Evolutionary conservation across 2,113 vertebrate genomes (phyloP).

Genomic region (Stegastes partitus): DNA sequence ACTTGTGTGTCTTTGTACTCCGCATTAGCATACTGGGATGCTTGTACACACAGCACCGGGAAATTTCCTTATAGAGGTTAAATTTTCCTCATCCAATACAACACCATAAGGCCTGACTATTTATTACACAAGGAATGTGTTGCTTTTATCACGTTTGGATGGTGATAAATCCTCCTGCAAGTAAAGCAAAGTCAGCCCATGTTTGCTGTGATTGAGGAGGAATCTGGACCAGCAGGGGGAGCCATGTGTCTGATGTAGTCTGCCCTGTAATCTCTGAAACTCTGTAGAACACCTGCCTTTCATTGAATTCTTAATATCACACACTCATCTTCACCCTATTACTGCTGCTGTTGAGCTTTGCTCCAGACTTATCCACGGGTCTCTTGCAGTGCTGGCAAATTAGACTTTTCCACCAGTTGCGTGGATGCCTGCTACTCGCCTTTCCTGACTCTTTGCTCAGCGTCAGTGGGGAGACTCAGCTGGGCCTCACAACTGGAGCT

Average conservation of each 20-base stretch:
- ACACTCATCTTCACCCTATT: slow-evolving; percentile 16
- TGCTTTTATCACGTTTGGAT: not conserved
- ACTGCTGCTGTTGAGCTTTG: not conserved
- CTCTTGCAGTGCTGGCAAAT: not conserved
- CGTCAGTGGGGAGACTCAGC: slow-evolving; percentile 16
- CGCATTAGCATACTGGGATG: too few relatives aligned
- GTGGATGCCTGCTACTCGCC: slow-evolving; percentile 21
- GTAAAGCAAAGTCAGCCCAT: not conserved
- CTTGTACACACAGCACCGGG: too few relatives aligned
- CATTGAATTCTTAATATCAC: not conserved
- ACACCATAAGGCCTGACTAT: not conserved
- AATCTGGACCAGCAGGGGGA: slow-evolving; percentile 65
- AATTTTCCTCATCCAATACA: not conserved
- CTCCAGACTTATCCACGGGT: slow-evolving; percentile 11
- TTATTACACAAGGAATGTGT: too few relatives aligned
- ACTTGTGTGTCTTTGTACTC: too few relatives aligned
- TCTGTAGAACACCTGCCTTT: slow-evolving; percentile 2
- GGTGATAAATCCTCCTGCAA: not conserved
- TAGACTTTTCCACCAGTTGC: slow-evolving; percentile 18
- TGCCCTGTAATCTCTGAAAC: not conserved
- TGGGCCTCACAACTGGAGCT: slow-evolving; percentile 16
- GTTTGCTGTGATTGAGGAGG: not conserved
- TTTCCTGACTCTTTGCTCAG: slow-evolving; percentile 14
- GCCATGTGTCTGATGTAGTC: slow-evolving; percentile 27
- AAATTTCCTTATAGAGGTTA: too few relatives aligned